Base-by-base conservation (phyloP, 2,888 invertebrate genomes). In the Drosophila tanythrix region DNA sequence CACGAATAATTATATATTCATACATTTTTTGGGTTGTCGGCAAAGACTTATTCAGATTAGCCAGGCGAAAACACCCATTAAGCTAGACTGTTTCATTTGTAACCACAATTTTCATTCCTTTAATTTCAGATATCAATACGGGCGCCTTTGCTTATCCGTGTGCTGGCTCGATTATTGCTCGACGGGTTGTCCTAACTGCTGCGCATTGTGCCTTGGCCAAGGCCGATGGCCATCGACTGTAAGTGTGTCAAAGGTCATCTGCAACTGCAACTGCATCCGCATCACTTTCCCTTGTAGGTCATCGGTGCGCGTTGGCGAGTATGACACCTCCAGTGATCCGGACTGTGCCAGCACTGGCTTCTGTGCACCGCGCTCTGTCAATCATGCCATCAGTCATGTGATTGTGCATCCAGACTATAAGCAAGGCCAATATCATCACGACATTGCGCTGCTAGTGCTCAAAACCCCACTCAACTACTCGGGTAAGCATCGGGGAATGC, bases 201-300 rank as follows among this genome's bases (percentile, higher is more conserved):
- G 97, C 96, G 0, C 96, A 97, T 88, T 97, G 97, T 90, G 97
- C 96, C 2, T 92, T 97, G 61, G 96, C 96, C 0, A 96, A 96
- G 90, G 96, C 96, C 13, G 95, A 96, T 60, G 96, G 95, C 81
- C 96, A 96, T 90, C 95, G 96, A 92, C 92, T 97, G 96, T 97
- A 93, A 95, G 95, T 94, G 70, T 65, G 58, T 38, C 61, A 68
- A 58, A 25, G 21, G 8, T 36, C 15, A 21, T 21, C 11, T 29
- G 29, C 21, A 21, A 15, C 48, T 6, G 25, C 25, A 48, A 27
- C 25, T 65, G n/a, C 8, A 65, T 52, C n/a, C 31, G 55, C 25
- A 25, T 15, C n/a, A 69, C 71, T 65, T 67, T 73, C 71, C 25
- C 61, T 62, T 51, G 31, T 66, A 97, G 97, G 81, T 95, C 95